A percentile compares a stretch with the other conserved stretches of the same genome.
These are phyloP conservation scores for Sebastes flavidus DNA, from an alignment of 2,797 vertebrate genomes.

Conservation along the genomic window DNA sequence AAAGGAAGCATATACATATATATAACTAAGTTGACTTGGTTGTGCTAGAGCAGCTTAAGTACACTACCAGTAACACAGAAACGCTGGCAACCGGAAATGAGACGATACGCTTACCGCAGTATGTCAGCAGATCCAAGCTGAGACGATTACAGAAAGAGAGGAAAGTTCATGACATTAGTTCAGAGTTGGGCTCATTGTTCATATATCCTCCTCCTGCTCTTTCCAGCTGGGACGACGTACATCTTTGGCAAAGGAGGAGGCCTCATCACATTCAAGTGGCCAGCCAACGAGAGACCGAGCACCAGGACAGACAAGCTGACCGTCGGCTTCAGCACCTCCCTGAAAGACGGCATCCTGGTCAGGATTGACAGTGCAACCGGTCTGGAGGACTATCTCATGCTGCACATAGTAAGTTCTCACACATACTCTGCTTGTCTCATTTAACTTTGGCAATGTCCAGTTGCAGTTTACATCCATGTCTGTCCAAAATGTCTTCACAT, in stretches of 20 bases:
- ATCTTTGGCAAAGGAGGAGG: conserved; percentile 98
- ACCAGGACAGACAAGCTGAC: conserved; percentile 95
- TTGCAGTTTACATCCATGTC: not conserved
- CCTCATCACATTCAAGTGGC: conserved; percentile 95
- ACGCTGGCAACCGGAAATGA: not conserved
- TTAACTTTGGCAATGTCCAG: not conserved
- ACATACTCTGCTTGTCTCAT: not conserved
- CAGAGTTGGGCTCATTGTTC: not conserved
- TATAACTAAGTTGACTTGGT: not conserved
- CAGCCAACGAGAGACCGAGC: conserved; percentile 95
- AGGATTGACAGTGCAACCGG: conserved; percentile 95
- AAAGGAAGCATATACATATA: too few relatives aligned
- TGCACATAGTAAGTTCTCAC: conserved; percentile 92
- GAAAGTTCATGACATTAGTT: not conserved
- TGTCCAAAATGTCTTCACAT: too few relatives aligned
- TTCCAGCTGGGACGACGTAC: conserved; percentile 93
- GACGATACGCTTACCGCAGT: not conserved
- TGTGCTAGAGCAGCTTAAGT: not conserved
- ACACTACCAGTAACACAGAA: not conserved
- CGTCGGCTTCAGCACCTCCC: conserved; percentile 96
- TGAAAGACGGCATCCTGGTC: conserved; percentile 96
- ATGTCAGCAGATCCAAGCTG: not conserved
- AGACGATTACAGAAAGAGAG: too few relatives aligned
- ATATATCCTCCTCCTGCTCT: not conserved
- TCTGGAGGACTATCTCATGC: conserved; percentile 96